Percentiles rank a stretch among this genome's conserved stretches.
Conservation (phyloP, 1,140 invertebrate species). For the Habropoda laboriosa region DNA sequence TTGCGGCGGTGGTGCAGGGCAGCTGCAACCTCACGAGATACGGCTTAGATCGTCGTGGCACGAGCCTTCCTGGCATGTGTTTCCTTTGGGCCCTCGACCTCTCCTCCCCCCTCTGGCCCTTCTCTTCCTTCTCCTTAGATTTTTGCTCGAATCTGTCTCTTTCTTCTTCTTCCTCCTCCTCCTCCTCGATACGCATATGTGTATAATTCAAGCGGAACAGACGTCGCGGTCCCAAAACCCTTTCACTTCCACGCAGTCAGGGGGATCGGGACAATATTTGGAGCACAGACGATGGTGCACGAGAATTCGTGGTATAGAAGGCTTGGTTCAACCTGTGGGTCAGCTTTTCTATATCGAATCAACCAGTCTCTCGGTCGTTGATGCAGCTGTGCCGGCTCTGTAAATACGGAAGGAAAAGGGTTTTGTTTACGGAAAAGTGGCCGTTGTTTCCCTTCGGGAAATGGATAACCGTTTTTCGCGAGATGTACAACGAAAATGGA, state of each 20-base stretch:
- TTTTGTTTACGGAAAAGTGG: not conserved
- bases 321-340: slow-evolving; percentile 29
- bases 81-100: slow-evolving; percentile 62
- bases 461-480: not conserved
- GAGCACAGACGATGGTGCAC: not conserved
- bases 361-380: not conserved
- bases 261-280: slow-evolving; percentile 29
- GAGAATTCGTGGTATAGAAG: not conserved
- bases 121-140: slow-evolving; percentile 26
- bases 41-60: slow-evolving; percentile 78
- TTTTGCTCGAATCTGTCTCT: slow-evolving; percentile 28
- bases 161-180: not conserved
- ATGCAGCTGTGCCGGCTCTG: not conserved
- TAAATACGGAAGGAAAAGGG: not conserved
- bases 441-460: too few relatives aligned
- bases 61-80: slow-evolving; percentile 79
- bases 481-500: not conserved
- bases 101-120: not conserved
- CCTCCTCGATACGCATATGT: slow-evolving; percentile 18
- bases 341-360: not conserved
- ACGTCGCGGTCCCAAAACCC: slow-evolving; percentile 22
- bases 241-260: slow-evolving; percentile 6
- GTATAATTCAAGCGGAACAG: slow-evolving; percentile 30
- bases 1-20: slow-evolving; percentile 63
- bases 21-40: slow-evolving; percentile 77